Percentiles rank a stretch among this genome's conserved stretches.
These are phyloP conservation scores for Mactromeris polynyma DNA, from an alignment of 2,888 invertebrate genomes.

Conservation along the genomic window DNA sequence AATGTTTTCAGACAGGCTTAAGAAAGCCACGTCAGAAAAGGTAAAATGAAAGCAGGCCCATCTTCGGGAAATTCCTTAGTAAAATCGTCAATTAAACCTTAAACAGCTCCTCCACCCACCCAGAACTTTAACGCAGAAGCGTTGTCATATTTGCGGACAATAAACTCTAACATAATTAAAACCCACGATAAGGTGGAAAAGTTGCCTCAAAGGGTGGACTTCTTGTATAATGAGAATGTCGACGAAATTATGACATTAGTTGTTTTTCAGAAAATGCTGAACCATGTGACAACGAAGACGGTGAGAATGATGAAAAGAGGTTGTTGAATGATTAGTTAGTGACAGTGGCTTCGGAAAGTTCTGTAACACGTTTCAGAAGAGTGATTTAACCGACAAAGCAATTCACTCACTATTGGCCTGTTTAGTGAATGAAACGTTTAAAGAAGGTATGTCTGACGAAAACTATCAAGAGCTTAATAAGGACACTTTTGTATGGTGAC, in stretches of 20 bases:
- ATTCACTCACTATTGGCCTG: constrained; percentile 19
- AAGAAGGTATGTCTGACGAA: constrained; percentile 44
- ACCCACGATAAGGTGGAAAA: constrained; percentile 45
- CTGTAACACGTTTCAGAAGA: constrained; percentile 36
- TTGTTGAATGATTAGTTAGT: not conserved
- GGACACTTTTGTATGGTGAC: constrained; percentile 39
- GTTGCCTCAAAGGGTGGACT: constrained; percentile 21
- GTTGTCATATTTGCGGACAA: constrained; percentile 41
- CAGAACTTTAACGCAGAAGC: constrained; percentile 45
- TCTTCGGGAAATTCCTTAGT: not conserved
- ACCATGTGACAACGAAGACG: no score
- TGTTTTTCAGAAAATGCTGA: no score
- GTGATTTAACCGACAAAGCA: constrained; percentile 21
- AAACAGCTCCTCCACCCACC: no score
- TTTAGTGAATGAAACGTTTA: constrained; percentile 40
- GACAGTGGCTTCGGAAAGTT: constrained; percentile 31
- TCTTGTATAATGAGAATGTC: constrained; percentile 15
- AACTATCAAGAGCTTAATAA: constrained; percentile 26
- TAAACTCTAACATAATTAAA: constrained; percentile 40
- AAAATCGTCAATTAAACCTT: no score
- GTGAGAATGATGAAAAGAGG: no score
- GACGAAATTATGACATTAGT: no score
- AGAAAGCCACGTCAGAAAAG: not conserved
- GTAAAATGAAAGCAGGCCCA: not conserved
- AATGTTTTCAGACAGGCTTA: not conserved